phyloP scores from a whole-genome alignment of 64 coral and sea anemone species.

The Stylophora pistillata region DNA sequence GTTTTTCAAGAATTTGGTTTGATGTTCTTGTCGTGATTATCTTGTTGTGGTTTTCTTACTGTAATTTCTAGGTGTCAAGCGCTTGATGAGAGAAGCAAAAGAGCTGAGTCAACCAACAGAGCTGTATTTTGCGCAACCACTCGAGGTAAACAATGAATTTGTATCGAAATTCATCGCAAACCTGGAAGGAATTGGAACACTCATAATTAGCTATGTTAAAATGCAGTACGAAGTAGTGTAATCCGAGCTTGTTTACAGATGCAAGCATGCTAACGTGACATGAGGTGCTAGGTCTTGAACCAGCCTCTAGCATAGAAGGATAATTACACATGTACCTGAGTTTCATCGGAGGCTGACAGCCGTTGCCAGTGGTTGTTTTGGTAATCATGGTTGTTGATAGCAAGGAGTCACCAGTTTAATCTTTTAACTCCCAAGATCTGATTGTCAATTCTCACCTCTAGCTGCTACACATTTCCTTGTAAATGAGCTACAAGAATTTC shows the following conservation, averaged over 20 bases:
- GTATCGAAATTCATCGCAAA: background rate
- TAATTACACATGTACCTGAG: no score
- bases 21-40: background rate
- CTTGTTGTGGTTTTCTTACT: conserved; percentile 26
- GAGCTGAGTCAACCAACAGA: conserved; percentile 85
- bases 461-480: no score
- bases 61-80: conserved; percentile 80
- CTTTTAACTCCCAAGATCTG: no score
- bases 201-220: no score
- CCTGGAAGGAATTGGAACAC: background rate
- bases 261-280: background rate
- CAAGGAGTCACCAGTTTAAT: no score
- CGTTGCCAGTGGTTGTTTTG: no score
- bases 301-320: no score
- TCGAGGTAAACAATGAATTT: conserved; percentile 61
- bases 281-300: background rate
- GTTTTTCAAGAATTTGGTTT: background rate
- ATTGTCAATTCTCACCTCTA: no score
- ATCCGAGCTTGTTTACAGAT: background rate
- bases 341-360: no score
- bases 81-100: conserved; percentile 96
- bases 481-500: no score
- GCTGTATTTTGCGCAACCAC: conserved; percentile 89
- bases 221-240: background rate
- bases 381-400: no score